phyloP scores from a whole-genome alignment of 2,113 vertebrate genomes.

The Mastomys coucha region DNA sequence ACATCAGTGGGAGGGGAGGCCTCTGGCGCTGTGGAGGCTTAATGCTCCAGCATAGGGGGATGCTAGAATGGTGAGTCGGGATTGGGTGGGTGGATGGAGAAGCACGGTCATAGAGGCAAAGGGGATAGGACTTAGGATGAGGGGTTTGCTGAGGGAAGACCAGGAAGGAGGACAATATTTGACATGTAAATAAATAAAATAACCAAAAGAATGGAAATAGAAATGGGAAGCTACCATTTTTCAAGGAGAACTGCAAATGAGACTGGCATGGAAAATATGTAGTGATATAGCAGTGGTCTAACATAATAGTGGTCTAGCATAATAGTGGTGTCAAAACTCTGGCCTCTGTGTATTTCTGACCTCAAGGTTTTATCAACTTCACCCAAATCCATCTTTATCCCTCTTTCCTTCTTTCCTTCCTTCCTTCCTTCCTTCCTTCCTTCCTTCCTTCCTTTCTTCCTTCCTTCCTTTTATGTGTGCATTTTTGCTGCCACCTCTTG shows the following conservation, averaged over 20 bases:
- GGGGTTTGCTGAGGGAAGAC: too few relatives aligned
- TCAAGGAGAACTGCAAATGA: neutral
- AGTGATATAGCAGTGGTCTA: fast-evolving
- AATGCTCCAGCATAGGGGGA: too few relatives aligned
- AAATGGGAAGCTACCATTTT: neutral
- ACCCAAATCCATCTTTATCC: neutral
- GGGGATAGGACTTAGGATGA: too few relatives aligned
- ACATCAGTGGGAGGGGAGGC: too few relatives aligned
- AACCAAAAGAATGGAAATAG: neutral
- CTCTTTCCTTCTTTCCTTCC: neutral
- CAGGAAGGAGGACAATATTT: too few relatives aligned
- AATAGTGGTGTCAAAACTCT: neutral
- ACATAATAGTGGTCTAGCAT: fast-evolving
- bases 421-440: too few relatives aligned
- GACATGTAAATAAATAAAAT: too few relatives aligned
- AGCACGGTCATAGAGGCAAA: too few relatives aligned
- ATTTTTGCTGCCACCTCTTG: neutral
- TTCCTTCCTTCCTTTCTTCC: neutral
- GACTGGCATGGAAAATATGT: neutral
- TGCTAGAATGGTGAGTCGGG: too few relatives aligned
- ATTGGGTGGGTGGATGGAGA: too few relatives aligned
- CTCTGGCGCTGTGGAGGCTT: too few relatives aligned
- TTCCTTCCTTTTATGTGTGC: too few relatives aligned
- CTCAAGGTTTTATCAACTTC: neutral
- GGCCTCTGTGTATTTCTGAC: neutral